Conservation (phyloP, 2,888 invertebrate species). For the Argyresthia albistria region DNA sequence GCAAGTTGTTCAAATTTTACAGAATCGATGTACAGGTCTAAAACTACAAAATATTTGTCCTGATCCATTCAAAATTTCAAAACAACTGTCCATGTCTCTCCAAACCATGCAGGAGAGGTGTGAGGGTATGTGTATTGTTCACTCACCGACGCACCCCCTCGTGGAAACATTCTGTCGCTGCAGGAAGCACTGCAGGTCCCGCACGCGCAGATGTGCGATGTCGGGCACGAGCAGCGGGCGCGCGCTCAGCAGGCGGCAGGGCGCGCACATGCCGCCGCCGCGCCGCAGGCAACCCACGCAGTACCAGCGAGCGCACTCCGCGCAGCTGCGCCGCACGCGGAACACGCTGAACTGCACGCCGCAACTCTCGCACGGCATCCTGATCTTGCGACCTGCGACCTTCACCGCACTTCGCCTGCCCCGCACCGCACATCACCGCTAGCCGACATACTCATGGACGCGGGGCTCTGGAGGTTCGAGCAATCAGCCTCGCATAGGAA, state of each 20-base stretch:
- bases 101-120: too few species aligned
- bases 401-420: background rate
- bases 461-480: too few species aligned
- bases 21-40: too few species aligned
- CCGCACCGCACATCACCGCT: background rate
- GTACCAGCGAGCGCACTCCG: constrained; percentile 75
- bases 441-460: background rate
- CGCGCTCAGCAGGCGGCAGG: constrained; percentile 56
- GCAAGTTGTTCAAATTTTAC: too few species aligned
- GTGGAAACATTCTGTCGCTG: constrained; percentile 84
- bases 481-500: too few species aligned
- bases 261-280: constrained; percentile 65
- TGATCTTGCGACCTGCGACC: constrained; percentile 1
- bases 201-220: constrained; percentile 72
- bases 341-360: constrained; percentile 79
- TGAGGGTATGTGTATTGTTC: too few species aligned
- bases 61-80: too few species aligned
- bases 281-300: constrained; percentile 77
- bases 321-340: constrained; percentile 75
- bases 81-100: too few species aligned
- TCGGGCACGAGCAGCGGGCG: constrained; percentile 46
- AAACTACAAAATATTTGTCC: too few species aligned
- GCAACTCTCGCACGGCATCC: constrained; percentile 83
- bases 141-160: constrained; percentile 82
- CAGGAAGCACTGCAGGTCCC: constrained; percentile 85